Conservation (phyloP, 2,113 vertebrate species). For the Boulengeromyrus knoepffleri region DNA sequence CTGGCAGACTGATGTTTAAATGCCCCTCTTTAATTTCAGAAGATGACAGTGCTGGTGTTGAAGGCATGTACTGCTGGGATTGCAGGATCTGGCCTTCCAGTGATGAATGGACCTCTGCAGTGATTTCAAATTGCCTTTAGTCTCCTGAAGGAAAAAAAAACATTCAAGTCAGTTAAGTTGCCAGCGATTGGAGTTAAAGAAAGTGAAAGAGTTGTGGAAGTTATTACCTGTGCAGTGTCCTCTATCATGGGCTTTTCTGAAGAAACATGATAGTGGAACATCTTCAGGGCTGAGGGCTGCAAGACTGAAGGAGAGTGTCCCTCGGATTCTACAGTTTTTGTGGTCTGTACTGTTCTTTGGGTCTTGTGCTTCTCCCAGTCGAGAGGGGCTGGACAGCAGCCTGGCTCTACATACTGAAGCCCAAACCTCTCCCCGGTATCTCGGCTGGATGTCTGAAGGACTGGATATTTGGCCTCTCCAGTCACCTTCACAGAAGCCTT, state of each 20-base stretch:
- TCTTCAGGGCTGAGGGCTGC: too few species aligned
- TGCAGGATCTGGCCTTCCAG: neutral
- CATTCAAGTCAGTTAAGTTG: neutral
- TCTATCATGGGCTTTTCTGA: too few species aligned
- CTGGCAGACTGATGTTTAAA: neutral
- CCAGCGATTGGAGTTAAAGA: neutral
- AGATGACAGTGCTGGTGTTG: neutral
- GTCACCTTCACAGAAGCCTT: neutral
- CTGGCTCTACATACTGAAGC: neutral
- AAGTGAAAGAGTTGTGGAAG: too few species aligned
- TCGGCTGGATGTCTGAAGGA: neutral
- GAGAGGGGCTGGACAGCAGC: neutral
- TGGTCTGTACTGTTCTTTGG: neutral
- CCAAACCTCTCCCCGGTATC: neutral
- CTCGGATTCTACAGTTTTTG: neutral
- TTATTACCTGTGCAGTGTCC: too few species aligned
- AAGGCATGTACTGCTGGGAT: neutral
- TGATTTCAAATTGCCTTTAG: neutral
- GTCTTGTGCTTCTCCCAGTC: neutral
- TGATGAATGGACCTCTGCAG: neutral
- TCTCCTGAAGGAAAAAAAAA: neutral
- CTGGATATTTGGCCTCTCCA: neutral
- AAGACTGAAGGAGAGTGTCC: too few species aligned
- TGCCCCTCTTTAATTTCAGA: neutral
- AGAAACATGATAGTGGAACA: too few species aligned